Base-by-base conservation (phyloP, 2,113 vertebrate species). In the Rattus rattus region DNA sequence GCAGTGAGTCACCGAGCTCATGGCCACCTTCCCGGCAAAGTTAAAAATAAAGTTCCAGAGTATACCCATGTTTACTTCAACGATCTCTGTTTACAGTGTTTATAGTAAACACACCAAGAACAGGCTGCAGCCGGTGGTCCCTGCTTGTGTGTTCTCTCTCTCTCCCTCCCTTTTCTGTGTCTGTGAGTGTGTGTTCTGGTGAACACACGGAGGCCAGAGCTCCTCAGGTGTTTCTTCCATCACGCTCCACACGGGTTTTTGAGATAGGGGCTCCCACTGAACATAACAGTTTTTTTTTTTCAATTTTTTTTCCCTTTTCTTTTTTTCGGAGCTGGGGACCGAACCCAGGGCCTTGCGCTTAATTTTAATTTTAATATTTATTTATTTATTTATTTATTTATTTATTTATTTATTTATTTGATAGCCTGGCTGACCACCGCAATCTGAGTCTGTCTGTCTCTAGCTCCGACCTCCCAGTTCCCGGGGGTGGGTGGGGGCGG, bases 1-100 rank as follows among this genome's bases (percentile, higher is more conserved):
- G 52, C 47, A 2, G 22, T 77, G 14, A 26, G 13, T 91, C 19
- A 2, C 28, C 0, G 1, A 59, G 56, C 54, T 20, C 0, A 13
- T 24, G 59, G 28, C 65, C 20, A 0, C 52, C 59, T 87, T 49
- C 2, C 47, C 0, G 47, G 84, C 30, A 7, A 49, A 33, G 43
- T 39, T 22, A 76, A 63, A 52, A 30, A 16, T 59, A 70, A 28
- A 73, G 22, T 14, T 47, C 43, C 0, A 0, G n/a, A n/a, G 5
- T 20, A 7, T 0, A 24, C 12, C 79, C 28, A 2, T 47, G 67
- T 72, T 67, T 19, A 14, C 87, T 6, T 47, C 61, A 2, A 0
- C 0, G 1, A n/a, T 7, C 30, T 19, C 0, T 36, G 88, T 69
- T 43, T 26, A 0, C 61, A 5, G 56, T 67, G 94, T 92, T 72